A percentile compares a stretch with the other conserved stretches of the same genome.
Evolutionary conservation across 2,797 vertebrate genomes (phyloP).

Genomic region (Acanthopagrus latus): DNA sequence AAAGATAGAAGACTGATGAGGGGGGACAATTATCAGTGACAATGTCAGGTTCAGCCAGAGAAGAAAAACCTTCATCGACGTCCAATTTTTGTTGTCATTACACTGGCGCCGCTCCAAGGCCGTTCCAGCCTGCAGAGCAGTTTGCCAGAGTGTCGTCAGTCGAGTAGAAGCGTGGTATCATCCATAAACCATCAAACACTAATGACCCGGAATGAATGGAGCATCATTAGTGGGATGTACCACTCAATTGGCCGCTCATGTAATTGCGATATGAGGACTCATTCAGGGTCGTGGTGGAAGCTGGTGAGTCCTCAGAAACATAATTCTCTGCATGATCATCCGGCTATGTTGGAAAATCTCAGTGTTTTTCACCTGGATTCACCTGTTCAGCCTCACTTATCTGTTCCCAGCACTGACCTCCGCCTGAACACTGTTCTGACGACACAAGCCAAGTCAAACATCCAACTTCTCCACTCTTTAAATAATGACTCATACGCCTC

Average conservation of each 20-base stretch:
- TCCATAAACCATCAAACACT: slow-evolving; percentile 50
- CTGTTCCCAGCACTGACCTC: not conserved
- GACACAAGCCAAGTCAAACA: slow-evolving; percentile 66
- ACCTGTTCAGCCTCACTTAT: slow-evolving; percentile 29
- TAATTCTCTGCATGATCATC: not conserved
- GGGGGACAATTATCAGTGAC: slow-evolving; percentile 49
- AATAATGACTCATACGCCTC: slow-evolving; percentile 57
- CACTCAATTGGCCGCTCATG: slow-evolving; percentile 11
- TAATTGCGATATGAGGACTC: slow-evolving; percentile 1
- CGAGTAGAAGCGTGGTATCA: slow-evolving; percentile 20
- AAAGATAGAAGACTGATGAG: slow-evolving; percentile 56
- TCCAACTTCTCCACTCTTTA: slow-evolving; percentile 42
- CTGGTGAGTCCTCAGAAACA: not conserved
- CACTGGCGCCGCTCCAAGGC: slow-evolving; percentile 44
- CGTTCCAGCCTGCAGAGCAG: slow-evolving; percentile 18
- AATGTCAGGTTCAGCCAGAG: slow-evolving; percentile 36
- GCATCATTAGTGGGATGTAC: slow-evolving; percentile 54
- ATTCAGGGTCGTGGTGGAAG: slow-evolving; percentile 3
- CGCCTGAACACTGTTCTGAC: not conserved
- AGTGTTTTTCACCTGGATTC: slow-evolving; percentile 16
- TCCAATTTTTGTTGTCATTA: slow-evolving; percentile 54
- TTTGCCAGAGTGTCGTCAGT: slow-evolving; percentile 33
- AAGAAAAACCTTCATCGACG: slow-evolving; percentile 50
- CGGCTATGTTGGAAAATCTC: not conserved
- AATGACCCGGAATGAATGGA: slow-evolving; percentile 60